Evolutionary conservation across 2,888 invertebrate genomes (phyloP), one percentile per base, ranked within the genome.

Genomic region (Plagiodera versicolora): DNA sequence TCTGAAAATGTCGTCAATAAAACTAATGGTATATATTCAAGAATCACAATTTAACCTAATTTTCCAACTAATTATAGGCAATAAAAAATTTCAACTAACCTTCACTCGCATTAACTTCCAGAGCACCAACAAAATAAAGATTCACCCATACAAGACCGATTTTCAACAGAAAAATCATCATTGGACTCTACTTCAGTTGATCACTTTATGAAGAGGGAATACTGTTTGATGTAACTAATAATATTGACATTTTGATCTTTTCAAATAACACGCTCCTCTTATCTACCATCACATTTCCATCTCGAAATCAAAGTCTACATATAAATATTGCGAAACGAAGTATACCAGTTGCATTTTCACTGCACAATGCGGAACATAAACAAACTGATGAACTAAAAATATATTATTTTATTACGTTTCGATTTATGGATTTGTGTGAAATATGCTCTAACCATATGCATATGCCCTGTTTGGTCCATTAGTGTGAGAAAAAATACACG

Each of bases 301-400:
- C 44, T 24, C 18, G 14, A 24, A 53, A 53, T 8, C 53, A 53
- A 53, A 44, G 24, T 44, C 53, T 11, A n/a, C n/a, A n/a, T n/a
- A 52, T 55, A 64, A 69, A 61, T 69, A 65, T 63, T 51, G 58
- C 58, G 58, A 66, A 65, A 68, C 62, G 67, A 66, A 66, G 67
- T 66, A 67, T 50, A 64, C 61, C 55, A 67, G 66, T 64, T 69
- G 70, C 69, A 68, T 70, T 72, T 72, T 14, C 39, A 39, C 4
- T 24, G 3, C 6, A 24, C 24, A 24, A 24, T 24, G 24, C 24
- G 24, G 24, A 24, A 24, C 24, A 6, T 24, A 24, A 24, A 24
- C 6, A 24, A 24, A 24, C 24, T 5, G 6, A 24, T 24, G 24
- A 24, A 24, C 24, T 24, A 24, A 24, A n/a, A n/a, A 24, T 24